phyloP scores from a whole-genome alignment of 2,888 invertebrate genomes.

The Drosophila lutescens region DNA sequence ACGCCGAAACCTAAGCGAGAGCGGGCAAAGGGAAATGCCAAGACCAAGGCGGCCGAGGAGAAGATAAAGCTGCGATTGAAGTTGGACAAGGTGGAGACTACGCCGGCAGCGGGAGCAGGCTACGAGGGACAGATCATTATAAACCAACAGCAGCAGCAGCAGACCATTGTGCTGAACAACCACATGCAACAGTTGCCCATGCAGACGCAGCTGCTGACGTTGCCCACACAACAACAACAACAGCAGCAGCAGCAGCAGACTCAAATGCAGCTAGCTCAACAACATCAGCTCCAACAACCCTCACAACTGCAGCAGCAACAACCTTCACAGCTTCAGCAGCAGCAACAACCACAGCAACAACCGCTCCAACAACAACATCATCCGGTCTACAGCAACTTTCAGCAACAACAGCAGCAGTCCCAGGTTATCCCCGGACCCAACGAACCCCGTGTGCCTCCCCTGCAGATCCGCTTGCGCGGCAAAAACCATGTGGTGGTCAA shows the following conservation, averaged over 20 bases:
- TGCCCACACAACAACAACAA: constrained; percentile 46
- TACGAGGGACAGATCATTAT: constrained; percentile 25
- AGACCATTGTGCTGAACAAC: constrained; percentile 53
- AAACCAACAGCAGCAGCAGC: constrained; percentile 52
- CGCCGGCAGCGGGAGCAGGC: constrained; percentile 9
- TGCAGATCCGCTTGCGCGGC: constrained; percentile 92
- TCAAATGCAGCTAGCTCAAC: constrained; percentile 29
- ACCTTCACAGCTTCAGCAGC: constrained; percentile 36
- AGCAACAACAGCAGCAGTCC: constrained; percentile 46
- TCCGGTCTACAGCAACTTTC: constrained; percentile 52
- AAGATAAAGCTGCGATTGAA: constrained; percentile 93
- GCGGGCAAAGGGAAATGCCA: constrained; percentile 75
- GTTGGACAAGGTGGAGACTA: constrained; percentile 90
- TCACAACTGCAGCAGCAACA: constrained; percentile 38
- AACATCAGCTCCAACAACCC: constrained; percentile 34
- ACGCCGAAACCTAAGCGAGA: constrained; percentile 76
- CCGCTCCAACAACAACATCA: constrained; percentile 38
- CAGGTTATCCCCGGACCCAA: constrained; percentile 83
- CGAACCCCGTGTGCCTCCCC: constrained; percentile 93
- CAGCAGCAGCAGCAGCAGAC: constrained; percentile 48
- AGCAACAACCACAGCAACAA: constrained; percentile 40
- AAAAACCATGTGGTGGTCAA: constrained; percentile 94
- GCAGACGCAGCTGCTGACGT: constrained; percentile 54
- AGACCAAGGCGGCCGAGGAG: constrained; percentile 85
- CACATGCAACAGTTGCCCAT: constrained; percentile 51